Base-by-base conservation (phyloP, 37 sponge, comb jelly and placozoan genomes). In the Diacarnus erythraeanus region DNA sequence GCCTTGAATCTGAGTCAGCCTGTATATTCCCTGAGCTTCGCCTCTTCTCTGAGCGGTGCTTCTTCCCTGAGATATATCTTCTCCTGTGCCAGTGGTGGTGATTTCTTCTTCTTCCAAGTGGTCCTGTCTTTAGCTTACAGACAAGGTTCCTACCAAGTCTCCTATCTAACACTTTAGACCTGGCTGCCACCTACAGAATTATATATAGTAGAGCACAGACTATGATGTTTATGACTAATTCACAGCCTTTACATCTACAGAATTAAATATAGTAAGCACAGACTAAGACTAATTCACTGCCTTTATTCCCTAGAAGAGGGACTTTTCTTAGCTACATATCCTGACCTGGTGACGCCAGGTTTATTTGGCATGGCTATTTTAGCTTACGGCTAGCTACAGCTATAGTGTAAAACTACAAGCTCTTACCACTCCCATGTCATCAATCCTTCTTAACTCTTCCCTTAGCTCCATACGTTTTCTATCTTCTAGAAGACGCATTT, bases 381-480 rank as follows among this genome's bases (percentile, higher is more conserved):
- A n/a, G n/a, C n/a, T n/a, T n/a, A n/a, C n/a, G n/a, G n/a, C n/a
- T n/a, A n/a, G n/a, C n/a, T n/a, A n/a, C n/a, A n/a, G n/a, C n/a
- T n/a, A n/a, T n/a, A n/a, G n/a, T n/a, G n/a, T n/a, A n/a, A n/a
- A n/a, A n/a, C n/a, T n/a, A n/a, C n/a, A n/a, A n/a, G n/a, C n/a
- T n/a, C 69, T 35, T 18, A 69, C 69, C n/a, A 6, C 22, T 72
- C 72, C 47, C 44, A 40, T 72, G 5, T 42, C 26, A 27, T 4
- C 4, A 12, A 40, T 72, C 21, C 44, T 72, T 15, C 51, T 72
- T 42, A 42, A 51, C n/a, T 72, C 47, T 72, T 72, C 47, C 6
- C 25, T 42, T 39, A 6, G 2, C 44, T 42, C 72, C 44, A 72
- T 42, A 6, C 3, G 5, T 26, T n/a, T 17, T 27, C 26, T 21